phyloP scores from a whole-genome alignment of 2,113 vertebrate species.

The Acrocephalus kingi region DNA sequence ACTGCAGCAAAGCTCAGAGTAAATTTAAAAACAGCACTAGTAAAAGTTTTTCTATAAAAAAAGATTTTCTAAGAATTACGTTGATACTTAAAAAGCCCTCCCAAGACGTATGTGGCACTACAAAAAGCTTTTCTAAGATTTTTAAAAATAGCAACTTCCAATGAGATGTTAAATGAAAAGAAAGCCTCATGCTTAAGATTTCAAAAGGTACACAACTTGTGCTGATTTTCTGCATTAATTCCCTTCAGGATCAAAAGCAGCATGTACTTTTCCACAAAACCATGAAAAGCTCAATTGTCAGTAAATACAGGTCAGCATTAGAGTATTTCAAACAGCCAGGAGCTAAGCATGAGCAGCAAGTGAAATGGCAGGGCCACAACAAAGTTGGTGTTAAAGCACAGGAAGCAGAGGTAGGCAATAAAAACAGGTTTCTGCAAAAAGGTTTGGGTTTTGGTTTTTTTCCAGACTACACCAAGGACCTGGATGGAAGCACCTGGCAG shows the following conservation, averaged over 20 bases:
- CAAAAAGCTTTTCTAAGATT: background rate
- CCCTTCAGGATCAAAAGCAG: background rate
- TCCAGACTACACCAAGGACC: background rate
- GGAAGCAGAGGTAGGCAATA: background rate
- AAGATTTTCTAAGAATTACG: background rate
- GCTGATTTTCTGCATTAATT: slow-evolving; percentile 2
- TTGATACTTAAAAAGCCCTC: background rate
- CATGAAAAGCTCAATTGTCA: background rate
- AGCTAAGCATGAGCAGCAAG: background rate
- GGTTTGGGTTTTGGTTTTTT: background rate
- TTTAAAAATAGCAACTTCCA: background rate
- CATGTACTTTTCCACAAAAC: background rate
- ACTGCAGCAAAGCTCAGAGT: background rate
- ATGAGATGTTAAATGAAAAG: background rate
- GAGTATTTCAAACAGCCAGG: background rate
- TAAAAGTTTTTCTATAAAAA: background rate
- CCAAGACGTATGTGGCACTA: background rate
- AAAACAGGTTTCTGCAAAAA: background rate
- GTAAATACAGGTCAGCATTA: background rate
- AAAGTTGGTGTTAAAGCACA: background rate
- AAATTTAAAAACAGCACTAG: background rate
- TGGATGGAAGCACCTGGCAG: background rate
- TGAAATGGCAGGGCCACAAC: background rate
- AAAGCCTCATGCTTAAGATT: background rate
- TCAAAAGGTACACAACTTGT: background rate